A percentile compares a stretch with the other conserved stretches of the same genome.
phyloP scores from a whole-genome alignment of 2,113 vertebrate species.

The Microtus ochrogaster region DNA sequence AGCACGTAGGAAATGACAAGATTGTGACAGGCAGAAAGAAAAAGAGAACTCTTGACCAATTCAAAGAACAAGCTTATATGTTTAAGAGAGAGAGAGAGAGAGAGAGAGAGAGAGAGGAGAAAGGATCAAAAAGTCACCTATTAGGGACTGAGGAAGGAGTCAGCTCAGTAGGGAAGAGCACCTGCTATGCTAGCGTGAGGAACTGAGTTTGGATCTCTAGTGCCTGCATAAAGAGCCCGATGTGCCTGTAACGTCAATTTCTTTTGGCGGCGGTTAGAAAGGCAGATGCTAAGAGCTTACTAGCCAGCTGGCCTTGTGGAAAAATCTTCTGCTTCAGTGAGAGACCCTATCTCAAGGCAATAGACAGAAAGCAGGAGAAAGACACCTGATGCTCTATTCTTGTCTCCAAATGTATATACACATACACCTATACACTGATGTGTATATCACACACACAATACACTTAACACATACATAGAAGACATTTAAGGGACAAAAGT shows the following conservation, averaged over 20 bases:
- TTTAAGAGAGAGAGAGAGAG: neutral
- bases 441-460: neutral
- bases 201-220: neutral
- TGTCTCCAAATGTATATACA: neutral
- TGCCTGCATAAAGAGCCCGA: neutral
- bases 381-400: neutral
- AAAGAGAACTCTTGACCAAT: slow-evolving; percentile 3
- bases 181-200: neutral
- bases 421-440: no score
- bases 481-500: slow-evolving; percentile 15
- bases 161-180: neutral
- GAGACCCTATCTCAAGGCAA: neutral
- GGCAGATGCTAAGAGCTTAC: neutral
- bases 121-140: neutral
- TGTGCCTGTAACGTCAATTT: neutral
- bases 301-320: neutral
- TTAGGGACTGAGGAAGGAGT: neutral
- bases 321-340: neutral
- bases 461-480: neutral
- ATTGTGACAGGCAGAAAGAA: neutral
- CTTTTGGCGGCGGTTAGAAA: neutral
- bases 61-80: slow-evolving; percentile 17
- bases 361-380: neutral
- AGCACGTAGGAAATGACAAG: slow-evolving; percentile 2
- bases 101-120: neutral